Conservation (phyloP, 2,888 invertebrate genomes). For the Miltochrista miniata region DNA sequence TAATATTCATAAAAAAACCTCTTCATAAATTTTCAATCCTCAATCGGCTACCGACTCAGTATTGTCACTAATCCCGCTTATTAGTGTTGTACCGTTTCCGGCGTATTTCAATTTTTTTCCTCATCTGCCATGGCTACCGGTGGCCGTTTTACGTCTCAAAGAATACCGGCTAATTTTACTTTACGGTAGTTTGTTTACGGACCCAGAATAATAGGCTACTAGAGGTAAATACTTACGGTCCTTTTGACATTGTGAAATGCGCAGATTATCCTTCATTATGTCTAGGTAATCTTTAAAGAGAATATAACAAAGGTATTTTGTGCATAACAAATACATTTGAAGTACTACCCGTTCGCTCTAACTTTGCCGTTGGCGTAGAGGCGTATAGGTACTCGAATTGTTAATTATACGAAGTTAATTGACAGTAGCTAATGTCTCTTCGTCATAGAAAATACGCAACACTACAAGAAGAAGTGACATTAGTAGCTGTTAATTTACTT, state of each 20-base stretch:
- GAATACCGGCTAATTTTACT: conserved; percentile 29
- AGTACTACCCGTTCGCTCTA: too few relatives aligned
- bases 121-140: conserved; percentile 18
- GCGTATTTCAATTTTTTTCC: conserved; percentile 5
- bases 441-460: too few relatives aligned
- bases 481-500: too few relatives aligned
- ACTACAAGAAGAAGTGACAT: too few relatives aligned
- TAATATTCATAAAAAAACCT: conserved; percentile 18
- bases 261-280: conserved; percentile 19
- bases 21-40: conserved; percentile 30
- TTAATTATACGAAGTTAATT: too few relatives aligned
- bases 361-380: too few relatives aligned
- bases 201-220: conserved; percentile 1
- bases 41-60: conserved; percentile 49
- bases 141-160: conserved; percentile 17
- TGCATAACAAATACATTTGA: too few relatives aligned
- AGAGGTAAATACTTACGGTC: conserved; percentile 1
- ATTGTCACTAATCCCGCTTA: conserved; percentile 31
- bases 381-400: too few relatives aligned
- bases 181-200: conserved; percentile 6
- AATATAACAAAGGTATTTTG: too few relatives aligned
- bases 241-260: conserved; percentile 11
- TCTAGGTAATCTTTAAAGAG: background rate
- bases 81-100: conserved; percentile 8
- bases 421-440: too few relatives aligned